These are phyloP conservation scores for Aphelocoma californica DNA, from an alignment of 2,797 vertebrate genomes.

Conservation along the genomic window DNA sequence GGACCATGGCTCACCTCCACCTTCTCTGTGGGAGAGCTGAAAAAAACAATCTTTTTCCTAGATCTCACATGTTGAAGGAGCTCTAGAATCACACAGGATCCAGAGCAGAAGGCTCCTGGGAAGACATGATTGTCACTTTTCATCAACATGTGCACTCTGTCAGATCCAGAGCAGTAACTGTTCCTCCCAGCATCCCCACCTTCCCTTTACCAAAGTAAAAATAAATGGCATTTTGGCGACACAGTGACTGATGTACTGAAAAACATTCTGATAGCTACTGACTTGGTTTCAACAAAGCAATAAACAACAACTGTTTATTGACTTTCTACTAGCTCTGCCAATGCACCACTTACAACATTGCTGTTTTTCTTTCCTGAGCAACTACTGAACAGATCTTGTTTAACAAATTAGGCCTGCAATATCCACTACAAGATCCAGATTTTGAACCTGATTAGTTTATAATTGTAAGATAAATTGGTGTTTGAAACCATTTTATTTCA, in stretches of 20 bases:
- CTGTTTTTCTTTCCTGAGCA: neutral
- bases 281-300: slow-evolving; percentile 30
- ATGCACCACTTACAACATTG: neutral
- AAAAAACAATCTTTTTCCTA: neutral
- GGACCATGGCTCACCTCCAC: neutral
- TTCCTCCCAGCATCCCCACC: neutral
- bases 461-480: neutral
- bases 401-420: neutral
- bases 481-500: neutral
- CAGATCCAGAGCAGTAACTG: neutral
- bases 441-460: neutral
- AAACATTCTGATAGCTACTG: neutral
- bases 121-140: neutral
- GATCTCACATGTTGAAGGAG: neutral
- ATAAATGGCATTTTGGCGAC: neutral
- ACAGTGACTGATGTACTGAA: neutral
- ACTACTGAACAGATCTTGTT: neutral
- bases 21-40: neutral
- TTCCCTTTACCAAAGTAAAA: neutral
- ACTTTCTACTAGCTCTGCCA: slow-evolving; percentile 5
- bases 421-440: neutral
- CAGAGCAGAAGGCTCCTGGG: neutral
- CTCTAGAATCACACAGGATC: neutral
- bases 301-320: slow-evolving; percentile 29
- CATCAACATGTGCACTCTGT: neutral